Conservation (phyloP, 2,888 invertebrate species). For the Pammene fasciana region DNA sequence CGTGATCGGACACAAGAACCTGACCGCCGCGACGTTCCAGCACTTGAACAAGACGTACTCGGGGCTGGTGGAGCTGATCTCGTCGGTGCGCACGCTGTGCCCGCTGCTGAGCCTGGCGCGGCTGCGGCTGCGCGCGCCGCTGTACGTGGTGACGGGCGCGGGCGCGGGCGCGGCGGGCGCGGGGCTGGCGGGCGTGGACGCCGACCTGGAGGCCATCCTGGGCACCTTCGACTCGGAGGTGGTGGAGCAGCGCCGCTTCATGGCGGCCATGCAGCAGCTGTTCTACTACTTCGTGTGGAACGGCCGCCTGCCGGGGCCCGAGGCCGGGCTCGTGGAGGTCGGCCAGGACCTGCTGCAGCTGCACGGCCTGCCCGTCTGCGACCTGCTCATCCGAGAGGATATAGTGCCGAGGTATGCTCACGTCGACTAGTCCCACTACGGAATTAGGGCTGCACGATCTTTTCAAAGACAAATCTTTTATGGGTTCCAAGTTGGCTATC, state of each 20-base stretch:
- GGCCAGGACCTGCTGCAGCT: constrained; percentile 87
- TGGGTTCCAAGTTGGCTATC: not conserved
- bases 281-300: constrained; percentile 93
- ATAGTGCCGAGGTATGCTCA: constrained; percentile 90
- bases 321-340: constrained; percentile 85
- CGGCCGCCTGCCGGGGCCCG: constrained; percentile 86
- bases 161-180: constrained; percentile 81
- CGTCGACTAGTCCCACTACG: constrained; percentile 83
- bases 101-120: constrained; percentile 88
- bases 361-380: constrained; percentile 88
- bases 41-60: constrained; percentile 87
- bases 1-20: constrained; percentile 84
- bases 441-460: not conserved
- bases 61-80: constrained; percentile 88
- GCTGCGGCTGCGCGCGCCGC: constrained; percentile 85
- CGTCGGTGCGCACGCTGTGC: constrained; percentile 91
- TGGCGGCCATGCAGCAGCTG: constrained; percentile 90
- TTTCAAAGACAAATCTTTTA: not conserved
- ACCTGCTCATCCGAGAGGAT: constrained; percentile 89
- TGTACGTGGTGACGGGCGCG: constrained; percentile 89
- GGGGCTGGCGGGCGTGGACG: constrained; percentile 73
- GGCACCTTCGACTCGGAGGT: constrained; percentile 89
- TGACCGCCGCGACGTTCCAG: constrained; percentile 85
- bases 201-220: constrained; percentile 91
- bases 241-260: constrained; percentile 88